Conservation (phyloP, 2,113 vertebrate species). For the Myrmophylax atrothorax region DNA sequence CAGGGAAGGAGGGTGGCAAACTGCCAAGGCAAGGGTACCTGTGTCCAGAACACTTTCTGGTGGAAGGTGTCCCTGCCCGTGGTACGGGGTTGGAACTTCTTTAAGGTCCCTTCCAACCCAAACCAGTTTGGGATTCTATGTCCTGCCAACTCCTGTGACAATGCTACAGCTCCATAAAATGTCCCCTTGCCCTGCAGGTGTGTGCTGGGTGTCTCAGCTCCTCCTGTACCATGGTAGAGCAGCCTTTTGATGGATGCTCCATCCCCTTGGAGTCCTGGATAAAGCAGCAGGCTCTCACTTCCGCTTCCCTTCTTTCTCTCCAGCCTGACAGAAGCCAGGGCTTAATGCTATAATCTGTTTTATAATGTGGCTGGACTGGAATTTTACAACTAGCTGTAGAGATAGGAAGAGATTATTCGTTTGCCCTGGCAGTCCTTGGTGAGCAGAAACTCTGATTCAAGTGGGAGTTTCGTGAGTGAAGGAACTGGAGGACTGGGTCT, state of each 20-base stretch:
- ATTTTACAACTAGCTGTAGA: background rate
- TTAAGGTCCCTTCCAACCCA: background rate
- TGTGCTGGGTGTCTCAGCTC: background rate
- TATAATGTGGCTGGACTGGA: background rate
- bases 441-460: background rate
- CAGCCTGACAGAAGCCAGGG: background rate
- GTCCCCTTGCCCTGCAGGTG: background rate
- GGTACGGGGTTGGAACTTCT: background rate
- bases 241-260: background rate
- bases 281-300: background rate
- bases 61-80: background rate
- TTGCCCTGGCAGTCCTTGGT: background rate
- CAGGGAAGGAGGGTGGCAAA: background rate
- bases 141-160: background rate
- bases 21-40: background rate
- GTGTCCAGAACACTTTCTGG: background rate
- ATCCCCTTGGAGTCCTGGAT: background rate
- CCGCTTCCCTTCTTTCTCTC: background rate
- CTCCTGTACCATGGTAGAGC: background rate
- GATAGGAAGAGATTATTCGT: conserved; percentile 21
- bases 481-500: background rate
- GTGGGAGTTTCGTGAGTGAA: background rate
- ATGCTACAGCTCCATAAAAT: background rate
- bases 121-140: background rate
- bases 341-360: background rate